Base-by-base conservation (phyloP, 2,113 vertebrate genomes). In the Ptilonorhynchus violaceus region DNA sequence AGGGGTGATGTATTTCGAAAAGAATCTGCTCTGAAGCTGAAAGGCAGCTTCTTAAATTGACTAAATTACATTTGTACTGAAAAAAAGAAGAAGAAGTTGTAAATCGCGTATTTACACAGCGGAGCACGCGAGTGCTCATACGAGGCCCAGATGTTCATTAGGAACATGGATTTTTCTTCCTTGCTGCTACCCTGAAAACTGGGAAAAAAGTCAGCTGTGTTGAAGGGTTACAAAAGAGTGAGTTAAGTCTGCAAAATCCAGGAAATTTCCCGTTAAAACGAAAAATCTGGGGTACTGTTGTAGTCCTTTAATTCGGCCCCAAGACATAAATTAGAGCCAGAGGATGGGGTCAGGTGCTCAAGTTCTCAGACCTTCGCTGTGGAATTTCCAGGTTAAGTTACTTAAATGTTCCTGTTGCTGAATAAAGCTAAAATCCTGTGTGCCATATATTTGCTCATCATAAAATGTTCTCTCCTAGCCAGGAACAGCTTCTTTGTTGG, bases 401-500 rank as follows among this genome's bases (percentile, higher is more conserved):
- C 80, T 96, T 91, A 46, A 60, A 79, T 87, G 69, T 85, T 95
- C 91, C 94, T 85, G 83, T 66, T 85, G 88, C 95, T 94, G 95
- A 95, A 95, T 82, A 76, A 92, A 96, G 86, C 92, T 89, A 3
- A 93, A 93, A 76, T 82, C 62, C 83, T 85, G 80, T 62, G 64
- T 93, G 88, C 96, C 92, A 72, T 92, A 72, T 96, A 95, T 95
- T 93, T 96, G 93, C 83, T 96, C 89, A 89, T 94, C 96, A 96
- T 96, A 94, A 97, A 97, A 91, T 39, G 80, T 89, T 89, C 96
- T 93, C 93, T 85, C 77, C 60, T 21, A 75, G 96, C 91, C 96
- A 94, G 96, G 33, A 96, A 96, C 83, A 93, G 96, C 95, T 97
- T 39, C 96, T 94, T 97, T 97, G 96, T 78, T 96, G 96, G 96